Conservation (phyloP, 2,113 vertebrate genomes). For the Potamarius usumacintae region DNA sequence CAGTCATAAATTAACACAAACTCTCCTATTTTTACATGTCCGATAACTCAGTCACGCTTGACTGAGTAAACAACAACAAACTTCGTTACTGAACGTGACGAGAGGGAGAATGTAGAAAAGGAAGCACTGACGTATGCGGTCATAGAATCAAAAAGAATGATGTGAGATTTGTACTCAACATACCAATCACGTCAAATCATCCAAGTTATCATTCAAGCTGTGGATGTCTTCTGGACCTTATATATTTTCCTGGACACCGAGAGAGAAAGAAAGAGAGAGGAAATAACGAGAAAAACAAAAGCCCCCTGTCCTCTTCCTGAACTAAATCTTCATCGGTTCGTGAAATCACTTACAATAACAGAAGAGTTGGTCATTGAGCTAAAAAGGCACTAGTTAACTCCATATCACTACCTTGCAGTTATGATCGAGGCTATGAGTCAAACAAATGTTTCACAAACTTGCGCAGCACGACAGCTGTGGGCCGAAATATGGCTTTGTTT, state of each 20-base stretch:
- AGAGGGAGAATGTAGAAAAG: not conserved
- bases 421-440: not conserved
- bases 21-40: slow-evolving; percentile 32
- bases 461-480: slow-evolving; percentile 61
- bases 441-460: not conserved
- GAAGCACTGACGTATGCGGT: slow-evolving; percentile 27
- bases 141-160: too few relatives aligned
- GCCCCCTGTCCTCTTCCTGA: not conserved
- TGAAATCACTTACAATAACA: not conserved
- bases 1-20: slow-evolving; percentile 51
- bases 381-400: slow-evolving; percentile 56
- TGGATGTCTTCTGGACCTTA: not conserved
- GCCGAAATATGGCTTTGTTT: slow-evolving; percentile 85
- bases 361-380: slow-evolving; percentile 23
- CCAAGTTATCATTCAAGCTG: not conserved
- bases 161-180: not conserved
- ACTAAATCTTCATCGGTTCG: not conserved
- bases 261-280: not conserved
- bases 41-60: not conserved
- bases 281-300: not conserved
- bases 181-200: not conserved
- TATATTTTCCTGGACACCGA: too few relatives aligned
- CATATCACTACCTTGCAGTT: slow-evolving; percentile 41
- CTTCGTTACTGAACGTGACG: not conserved
- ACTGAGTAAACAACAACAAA: slow-evolving; percentile 35